Conservation (phyloP, 2,888 invertebrate genomes). For the Cylloceria caligata region DNA sequence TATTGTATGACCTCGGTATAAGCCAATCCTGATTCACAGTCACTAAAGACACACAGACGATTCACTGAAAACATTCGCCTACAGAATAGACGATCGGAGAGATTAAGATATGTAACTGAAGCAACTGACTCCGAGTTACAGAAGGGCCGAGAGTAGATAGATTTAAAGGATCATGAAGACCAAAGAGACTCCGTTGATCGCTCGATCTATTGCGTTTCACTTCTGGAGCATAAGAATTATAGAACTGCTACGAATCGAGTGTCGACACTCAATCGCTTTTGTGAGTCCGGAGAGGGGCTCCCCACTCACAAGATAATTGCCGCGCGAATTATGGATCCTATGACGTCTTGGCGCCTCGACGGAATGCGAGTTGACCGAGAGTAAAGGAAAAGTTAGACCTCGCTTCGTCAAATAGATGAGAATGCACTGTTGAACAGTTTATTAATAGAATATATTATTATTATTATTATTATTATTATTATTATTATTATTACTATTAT, state of each 20-base stretch:
- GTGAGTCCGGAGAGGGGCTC: not conserved
- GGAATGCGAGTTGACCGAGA: too few relatives aligned
- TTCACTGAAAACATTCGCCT: not conserved
- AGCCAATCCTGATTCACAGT: not conserved
- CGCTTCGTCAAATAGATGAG: too few relatives aligned
- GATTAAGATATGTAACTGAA: slow-evolving; percentile 73
- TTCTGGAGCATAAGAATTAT: slow-evolving; percentile 1
- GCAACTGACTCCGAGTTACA: slow-evolving; percentile 76
- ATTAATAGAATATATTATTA: too few relatives aligned
- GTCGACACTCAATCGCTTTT: not conserved
- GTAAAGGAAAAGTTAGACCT: too few relatives aligned
- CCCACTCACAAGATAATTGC: too few relatives aligned
- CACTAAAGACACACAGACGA: not conserved
- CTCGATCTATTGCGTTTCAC: not conserved
- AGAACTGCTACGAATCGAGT: not conserved
- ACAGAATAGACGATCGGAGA: not conserved
- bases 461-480: too few relatives aligned
- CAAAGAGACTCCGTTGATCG: not conserved
- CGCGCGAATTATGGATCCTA: too few relatives aligned
- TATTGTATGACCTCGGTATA: not conserved
- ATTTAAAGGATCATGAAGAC: slow-evolving; percentile 6
- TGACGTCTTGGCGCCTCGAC: too few relatives aligned
- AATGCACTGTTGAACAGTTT: too few relatives aligned
- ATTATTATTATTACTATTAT: too few relatives aligned
- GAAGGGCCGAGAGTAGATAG: not conserved